Evolutionary conservation across 2,797 vertebrate species (phyloP), one percentile per base, ranked within the genome.

Genomic region (Scarus forsteni): DNA sequence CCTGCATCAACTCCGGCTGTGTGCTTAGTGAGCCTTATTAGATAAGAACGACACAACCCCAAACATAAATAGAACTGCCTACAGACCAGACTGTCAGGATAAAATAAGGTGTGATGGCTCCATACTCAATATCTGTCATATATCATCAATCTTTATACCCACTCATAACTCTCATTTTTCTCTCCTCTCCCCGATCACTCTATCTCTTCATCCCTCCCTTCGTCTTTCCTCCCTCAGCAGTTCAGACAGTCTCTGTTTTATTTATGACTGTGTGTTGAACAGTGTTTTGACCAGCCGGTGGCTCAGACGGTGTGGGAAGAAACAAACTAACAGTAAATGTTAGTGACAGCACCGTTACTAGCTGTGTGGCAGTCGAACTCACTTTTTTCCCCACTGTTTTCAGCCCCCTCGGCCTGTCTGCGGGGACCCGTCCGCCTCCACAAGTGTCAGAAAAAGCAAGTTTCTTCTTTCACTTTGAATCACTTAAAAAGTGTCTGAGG

Each of bases 251-350:
- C 45, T 55, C 51, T 73, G 66, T 78, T 79, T 84, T 85, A 83
- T 89, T 83, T 80, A 74, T 83, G 66, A 54, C 58, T 0, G 13
- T 66, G 54, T 46, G 48, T 57, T 48, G 11, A 77, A 53, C 39
- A 6, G 10, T 38, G 52, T 70, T 75, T 75, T 70, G 71, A 70
- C 67, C 67, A 51, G 64, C 60, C 57, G 55, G 63, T 58, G 39
- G 66, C 80, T 82, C 35, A 56, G 52, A 46, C 14, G 14, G 43
- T 27, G 38, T 7, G 36, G 71, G 55, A 69, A 67, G 74, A 70
- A 65, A 80, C 80, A 86, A 70, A 46, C 60, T 55, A 83, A 73
- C 77, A 68, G 70, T 85, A 83, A 91, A 82, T 46, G 73, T 76
- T 49, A 71, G 73, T 88, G 90, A 90, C 85, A 85, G 68, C 40